Conservation (phyloP, 2,888 invertebrate genomes). For the Phania funesta region DNA sequence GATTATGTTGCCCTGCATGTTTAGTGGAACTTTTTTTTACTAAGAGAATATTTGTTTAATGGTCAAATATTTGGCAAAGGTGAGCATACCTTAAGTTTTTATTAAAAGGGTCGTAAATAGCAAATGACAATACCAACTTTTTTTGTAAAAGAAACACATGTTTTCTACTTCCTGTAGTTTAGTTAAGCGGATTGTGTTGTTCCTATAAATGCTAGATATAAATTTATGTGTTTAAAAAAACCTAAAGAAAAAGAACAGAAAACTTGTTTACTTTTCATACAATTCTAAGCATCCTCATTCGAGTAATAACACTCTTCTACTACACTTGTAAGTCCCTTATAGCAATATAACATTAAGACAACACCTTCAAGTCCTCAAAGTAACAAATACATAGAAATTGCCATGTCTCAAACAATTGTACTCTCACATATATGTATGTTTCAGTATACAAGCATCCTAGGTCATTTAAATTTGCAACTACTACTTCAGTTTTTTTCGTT, state of each 20-base stretch:
- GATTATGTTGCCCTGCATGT: too few species aligned
- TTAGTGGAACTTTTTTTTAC: too few species aligned
- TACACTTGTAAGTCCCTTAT: slow-evolving; percentile 35
- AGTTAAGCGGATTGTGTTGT: slow-evolving; percentile 33
- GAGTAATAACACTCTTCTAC: slow-evolving; percentile 40
- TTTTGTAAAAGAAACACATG: slow-evolving; percentile 21
- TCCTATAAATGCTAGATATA: slow-evolving; percentile 35
- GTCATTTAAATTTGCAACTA: slow-evolving; percentile 64
- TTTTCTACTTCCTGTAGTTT: slow-evolving; percentile 49
- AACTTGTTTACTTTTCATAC: slow-evolving; percentile 55
- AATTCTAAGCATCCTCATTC: slow-evolving; percentile 53
- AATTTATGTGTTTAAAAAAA: slow-evolving; percentile 48
- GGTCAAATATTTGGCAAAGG: too few species aligned
- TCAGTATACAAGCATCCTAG: slow-evolving; percentile 40
- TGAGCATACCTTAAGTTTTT: too few species aligned
- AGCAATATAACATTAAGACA: slow-evolving; percentile 22
- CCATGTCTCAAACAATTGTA: slow-evolving; percentile 4
- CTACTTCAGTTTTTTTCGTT: slow-evolving; percentile 29
- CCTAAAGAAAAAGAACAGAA: slow-evolving; percentile 8
- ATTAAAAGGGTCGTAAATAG: not conserved
- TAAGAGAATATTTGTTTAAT: too few species aligned
- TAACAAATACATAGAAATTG: slow-evolving; percentile 8
- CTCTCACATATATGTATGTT: not conserved
- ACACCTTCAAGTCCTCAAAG: slow-evolving; percentile 20
- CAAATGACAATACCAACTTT: slow-evolving; percentile 3